Conservation (phyloP, 1,140 invertebrate species). For the Uloborus diversus region DNA sequence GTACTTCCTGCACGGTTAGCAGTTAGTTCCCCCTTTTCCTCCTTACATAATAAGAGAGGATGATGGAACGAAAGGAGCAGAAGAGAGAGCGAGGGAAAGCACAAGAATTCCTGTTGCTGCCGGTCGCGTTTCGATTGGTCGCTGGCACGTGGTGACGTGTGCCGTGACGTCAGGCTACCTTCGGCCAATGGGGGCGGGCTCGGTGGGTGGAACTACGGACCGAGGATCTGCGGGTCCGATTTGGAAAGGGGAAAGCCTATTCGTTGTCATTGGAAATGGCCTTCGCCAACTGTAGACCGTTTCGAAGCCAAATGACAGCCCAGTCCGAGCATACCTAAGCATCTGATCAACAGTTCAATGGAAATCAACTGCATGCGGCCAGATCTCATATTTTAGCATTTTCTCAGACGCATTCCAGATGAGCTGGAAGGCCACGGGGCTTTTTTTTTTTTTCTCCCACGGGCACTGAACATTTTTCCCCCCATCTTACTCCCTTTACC, state of each 20-base stretch:
- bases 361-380: slow-evolving; percentile 43
- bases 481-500: not conserved
- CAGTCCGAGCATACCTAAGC: slow-evolving; percentile 53
- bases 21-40: no score
- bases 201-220: slow-evolving; percentile 52
- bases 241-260: slow-evolving; percentile 51
- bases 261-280: slow-evolving; percentile 53
- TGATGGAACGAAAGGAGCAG: slow-evolving; percentile 24
- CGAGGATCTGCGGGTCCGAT: slow-evolving; percentile 43
- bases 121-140: slow-evolving; percentile 34
- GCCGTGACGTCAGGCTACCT: slow-evolving; percentile 42
- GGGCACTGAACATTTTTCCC: not conserved
- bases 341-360: slow-evolving; percentile 54
- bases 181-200: slow-evolving; percentile 54
- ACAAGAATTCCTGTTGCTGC: slow-evolving; percentile 44
- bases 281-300: slow-evolving; percentile 54
- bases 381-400: slow-evolving; percentile 56
- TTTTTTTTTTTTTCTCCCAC: slow-evolving; percentile 10
- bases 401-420: slow-evolving; percentile 54
- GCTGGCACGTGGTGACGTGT: slow-evolving; percentile 9
- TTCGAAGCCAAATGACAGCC: slow-evolving; percentile 48
- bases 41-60: slow-evolving; percentile 24
- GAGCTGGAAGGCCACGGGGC: slow-evolving; percentile 7
- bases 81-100: slow-evolving; percentile 6
- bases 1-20: not conserved